Evolutionary conservation across 2,888 invertebrate genomes (phyloP).

Genomic region (Polylopha cassiicola): DNA sequence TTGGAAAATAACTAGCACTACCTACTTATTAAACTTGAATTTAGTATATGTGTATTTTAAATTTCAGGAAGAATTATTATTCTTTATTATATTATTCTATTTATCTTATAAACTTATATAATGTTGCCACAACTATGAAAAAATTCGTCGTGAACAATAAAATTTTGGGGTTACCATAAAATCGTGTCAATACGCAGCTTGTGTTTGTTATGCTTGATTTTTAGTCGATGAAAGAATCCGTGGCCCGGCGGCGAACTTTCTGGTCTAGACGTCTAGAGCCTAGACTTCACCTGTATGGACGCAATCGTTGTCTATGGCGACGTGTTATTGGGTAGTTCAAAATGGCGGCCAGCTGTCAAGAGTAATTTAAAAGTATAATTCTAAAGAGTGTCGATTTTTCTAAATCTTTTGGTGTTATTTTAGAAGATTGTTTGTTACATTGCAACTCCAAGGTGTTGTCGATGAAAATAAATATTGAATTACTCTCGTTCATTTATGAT

Average conservation of each 20-base stretch:
- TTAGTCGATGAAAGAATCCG: constrained; percentile 45
- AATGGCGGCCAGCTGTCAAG: constrained; percentile 30
- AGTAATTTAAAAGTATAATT: constrained; percentile 37
- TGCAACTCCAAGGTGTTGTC: constrained; percentile 3
- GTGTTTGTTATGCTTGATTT: constrained; percentile 57
- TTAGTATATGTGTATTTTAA: neutral
- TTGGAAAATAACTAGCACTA: too few species aligned
- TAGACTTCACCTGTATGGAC: constrained; percentile 28
- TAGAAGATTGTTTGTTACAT: constrained; percentile 39
- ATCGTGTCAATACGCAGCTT: constrained; percentile 51
- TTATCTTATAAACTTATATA: neutral
- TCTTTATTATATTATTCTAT: neutral
- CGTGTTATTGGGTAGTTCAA: constrained; percentile 28
- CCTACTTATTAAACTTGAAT: neutral
- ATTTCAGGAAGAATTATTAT: neutral
- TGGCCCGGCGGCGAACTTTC: constrained; percentile 26
- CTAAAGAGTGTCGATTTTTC: constrained; percentile 36
- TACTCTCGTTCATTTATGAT: too few species aligned
- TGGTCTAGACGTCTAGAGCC: constrained; percentile 27
- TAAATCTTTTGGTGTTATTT: constrained; percentile 30
- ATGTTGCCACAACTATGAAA: constrained; percentile 22
- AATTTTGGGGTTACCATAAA: constrained; percentile 12
- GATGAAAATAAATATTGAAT: too few species aligned
- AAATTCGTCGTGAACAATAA: constrained; percentile 2
- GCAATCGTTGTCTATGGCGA: constrained; percentile 28